Base-by-base conservation (phyloP, 2,797 vertebrate genomes). In the Mycteria americana region DNA sequence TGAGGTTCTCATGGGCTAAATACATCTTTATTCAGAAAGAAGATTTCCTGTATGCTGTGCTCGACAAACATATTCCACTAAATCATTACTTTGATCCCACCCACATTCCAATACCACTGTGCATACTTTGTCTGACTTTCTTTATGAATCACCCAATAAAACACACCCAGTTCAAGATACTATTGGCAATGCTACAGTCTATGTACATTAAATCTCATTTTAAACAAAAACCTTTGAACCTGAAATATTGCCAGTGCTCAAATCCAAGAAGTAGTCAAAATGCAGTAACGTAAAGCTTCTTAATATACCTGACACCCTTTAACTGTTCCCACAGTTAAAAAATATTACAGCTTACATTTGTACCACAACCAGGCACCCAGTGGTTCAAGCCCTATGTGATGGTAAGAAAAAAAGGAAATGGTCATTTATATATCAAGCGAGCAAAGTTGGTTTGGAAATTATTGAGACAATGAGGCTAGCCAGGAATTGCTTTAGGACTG, bases 141-240 rank as follows among this genome's bases (percentile, higher is more conserved):
- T 93, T 94, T 94, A 92, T 95, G 94, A 96, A 95, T 95, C 95
- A 96, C 92, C 65, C 92, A 92, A 85, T 96, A 95, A 96, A 96
- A 93, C 94, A 95, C 95, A 95, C 87, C 89, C 85, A 83, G 81
- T 72, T 93, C 68, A 73, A 93, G 89, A 93, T 83, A 92, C 85
- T 95, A 67, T 46, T 96, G 96, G 96, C 92, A 92, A 59, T 56
- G 79, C 24, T 89, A 53, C 50, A 86, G 39, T 35, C 57, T 75
- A 68, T 1, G 3, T 85, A 91, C 89, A 59, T 96, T 93, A 91
- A 94, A 83, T 84, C 53, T 88, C 75, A 89, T 85, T 93, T 96
- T 85, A 92, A 96, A 80, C 27, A 85, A 88, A 94, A 91, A 39
- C 35, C 70, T 85, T 93, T 87, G 54, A 95, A 85, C 75, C n/a